A percentile compares a stretch with the other conserved stretches of the same genome.
Conservation (phyloP, 2,797 vertebrate genomes). For the Gambusia yucatana region DNA sequence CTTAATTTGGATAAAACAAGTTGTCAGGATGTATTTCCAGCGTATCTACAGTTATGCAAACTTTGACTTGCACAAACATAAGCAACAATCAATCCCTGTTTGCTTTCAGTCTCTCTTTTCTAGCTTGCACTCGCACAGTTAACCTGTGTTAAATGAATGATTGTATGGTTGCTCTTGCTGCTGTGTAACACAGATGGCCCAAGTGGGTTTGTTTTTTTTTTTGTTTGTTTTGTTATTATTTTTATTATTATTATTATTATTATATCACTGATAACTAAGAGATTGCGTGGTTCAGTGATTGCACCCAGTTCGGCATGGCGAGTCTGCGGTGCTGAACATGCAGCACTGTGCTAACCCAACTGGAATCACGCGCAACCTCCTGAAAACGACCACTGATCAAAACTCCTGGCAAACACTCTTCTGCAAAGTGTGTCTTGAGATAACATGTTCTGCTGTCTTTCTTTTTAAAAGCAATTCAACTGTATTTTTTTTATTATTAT, state of each 20-base stretch:
- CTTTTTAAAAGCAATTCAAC: constrained; percentile 64
- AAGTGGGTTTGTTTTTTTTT: neutral
- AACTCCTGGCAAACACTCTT: constrained; percentile 60
- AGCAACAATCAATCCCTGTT: constrained; percentile 15
- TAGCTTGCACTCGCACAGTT: constrained; percentile 34
- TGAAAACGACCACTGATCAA: constrained; percentile 65
- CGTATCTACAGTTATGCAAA: constrained; percentile 31
- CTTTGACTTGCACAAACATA: constrained; percentile 14
- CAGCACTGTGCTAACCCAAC: constrained; percentile 41
- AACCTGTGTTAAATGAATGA: constrained; percentile 51
- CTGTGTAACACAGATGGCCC: constrained; percentile 49
- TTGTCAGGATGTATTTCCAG: constrained; percentile 10
- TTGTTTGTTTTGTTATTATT: neutral
- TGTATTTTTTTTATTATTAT: constrained; percentile 66
- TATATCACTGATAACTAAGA: constrained; percentile 45
- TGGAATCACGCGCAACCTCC: constrained; percentile 42
- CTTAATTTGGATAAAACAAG: constrained; percentile 22
- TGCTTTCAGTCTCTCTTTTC: constrained; percentile 21
- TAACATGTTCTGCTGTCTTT: constrained; percentile 75
- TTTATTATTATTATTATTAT: neutral
- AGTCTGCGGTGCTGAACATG: constrained; percentile 41
- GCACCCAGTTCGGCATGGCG: constrained; percentile 34
- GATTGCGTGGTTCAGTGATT: constrained; percentile 40
- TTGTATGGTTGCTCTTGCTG: constrained; percentile 61
- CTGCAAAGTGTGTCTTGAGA: constrained; percentile 64